phyloP scores from a whole-genome alignment of 2,113 vertebrate species.

The Notothenia coriiceps region DNA sequence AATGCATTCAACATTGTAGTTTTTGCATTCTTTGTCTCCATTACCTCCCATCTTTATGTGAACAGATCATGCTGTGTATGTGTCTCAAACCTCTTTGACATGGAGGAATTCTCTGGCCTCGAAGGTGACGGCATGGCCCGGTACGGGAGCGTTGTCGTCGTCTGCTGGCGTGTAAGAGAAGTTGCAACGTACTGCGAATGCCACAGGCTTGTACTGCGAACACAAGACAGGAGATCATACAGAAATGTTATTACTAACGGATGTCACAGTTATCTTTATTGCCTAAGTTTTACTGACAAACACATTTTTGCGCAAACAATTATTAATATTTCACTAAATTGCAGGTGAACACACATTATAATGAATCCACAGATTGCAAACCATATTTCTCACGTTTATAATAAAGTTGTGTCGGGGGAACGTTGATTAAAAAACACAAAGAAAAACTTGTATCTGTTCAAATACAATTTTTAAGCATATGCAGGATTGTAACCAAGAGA shows the following conservation, averaged over 20 bases:
- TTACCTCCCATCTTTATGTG: neutral
- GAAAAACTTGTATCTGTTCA: neutral
- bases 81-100: conserved; percentile 93
- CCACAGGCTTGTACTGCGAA: conserved; percentile 94
- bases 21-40: neutral
- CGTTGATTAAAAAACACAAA: too few species aligned
- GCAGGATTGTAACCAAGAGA: neutral
- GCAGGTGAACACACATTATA: neutral
- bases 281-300: neutral
- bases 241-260: neutral
- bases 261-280: neutral
- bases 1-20: too few species aligned
- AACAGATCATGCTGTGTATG: neutral
- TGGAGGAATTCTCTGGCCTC: conserved; percentile 98
- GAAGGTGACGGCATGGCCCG: conserved; percentile 95
- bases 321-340: neutral
- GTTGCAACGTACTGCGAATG: conserved; percentile 98
- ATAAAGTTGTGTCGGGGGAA: too few species aligned
- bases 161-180: conserved; percentile 96
- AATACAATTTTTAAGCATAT: neutral
- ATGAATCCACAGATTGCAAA: neutral
- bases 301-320: neutral
- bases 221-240: conserved; percentile 37
- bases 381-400: neutral
- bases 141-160: conserved; percentile 95